Evolutionary conservation across 2,113 vertebrate species (phyloP).

Genomic region (Nettapus auritus): DNA sequence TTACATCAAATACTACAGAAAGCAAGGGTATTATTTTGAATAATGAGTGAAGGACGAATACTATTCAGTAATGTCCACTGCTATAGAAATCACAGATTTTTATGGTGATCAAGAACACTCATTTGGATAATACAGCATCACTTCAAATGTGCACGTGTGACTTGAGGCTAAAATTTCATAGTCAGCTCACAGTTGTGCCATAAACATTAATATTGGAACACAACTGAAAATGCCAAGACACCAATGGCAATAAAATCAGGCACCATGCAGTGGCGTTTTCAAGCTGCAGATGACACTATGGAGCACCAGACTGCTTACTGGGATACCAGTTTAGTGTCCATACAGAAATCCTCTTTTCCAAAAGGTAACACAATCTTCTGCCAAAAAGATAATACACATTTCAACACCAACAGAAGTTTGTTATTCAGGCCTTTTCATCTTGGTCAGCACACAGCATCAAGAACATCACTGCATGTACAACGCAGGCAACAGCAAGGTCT

Average conservation of each 20-base stretch:
- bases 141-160: not conserved
- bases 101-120: not conserved
- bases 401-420: no score
- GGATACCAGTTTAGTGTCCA: not conserved
- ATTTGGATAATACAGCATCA: not conserved
- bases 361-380: not conserved
- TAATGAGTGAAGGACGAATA: not conserved
- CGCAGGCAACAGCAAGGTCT: fast-evolving
- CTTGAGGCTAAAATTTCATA: not conserved
- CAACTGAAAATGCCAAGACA: not conserved
- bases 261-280: not conserved
- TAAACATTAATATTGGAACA: not conserved
- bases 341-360: not conserved
- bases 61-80: not conserved
- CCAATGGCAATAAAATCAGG: not conserved
- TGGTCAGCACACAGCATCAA: not conserved
- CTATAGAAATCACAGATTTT: not conserved
- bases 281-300: not conserved
- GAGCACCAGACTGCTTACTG: not conserved
- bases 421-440: not conserved
- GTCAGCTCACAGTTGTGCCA: not conserved
- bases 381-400: not conserved
- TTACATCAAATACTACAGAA: not conserved
- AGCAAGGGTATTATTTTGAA: not conserved
- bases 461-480: not conserved